Evolutionary conservation across 2,888 invertebrate genomes (phyloP).

Genomic region (Sinohyriopsis cumingii): DNA sequence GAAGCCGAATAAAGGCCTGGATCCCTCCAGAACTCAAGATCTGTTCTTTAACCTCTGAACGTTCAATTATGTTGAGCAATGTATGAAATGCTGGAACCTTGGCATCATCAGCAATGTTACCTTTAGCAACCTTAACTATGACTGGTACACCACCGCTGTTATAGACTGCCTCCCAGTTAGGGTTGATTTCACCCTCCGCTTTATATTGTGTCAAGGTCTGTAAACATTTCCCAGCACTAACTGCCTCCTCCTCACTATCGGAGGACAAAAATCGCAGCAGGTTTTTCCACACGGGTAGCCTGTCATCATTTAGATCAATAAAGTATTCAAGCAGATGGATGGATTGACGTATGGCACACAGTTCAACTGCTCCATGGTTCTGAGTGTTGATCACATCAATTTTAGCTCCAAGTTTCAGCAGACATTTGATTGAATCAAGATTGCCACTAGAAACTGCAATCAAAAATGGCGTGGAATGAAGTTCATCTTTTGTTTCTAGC

Average conservation of each 20-base stretch:
- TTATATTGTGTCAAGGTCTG: conserved; percentile 52
- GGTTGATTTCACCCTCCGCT: conserved; percentile 49
- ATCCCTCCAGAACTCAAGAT: conserved; percentile 58
- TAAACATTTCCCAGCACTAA: conserved; percentile 62
- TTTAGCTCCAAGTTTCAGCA: conserved; percentile 64
- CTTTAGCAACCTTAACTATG: conserved; percentile 64
- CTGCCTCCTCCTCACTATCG: conserved; percentile 64
- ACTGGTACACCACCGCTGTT: conserved; percentile 61
- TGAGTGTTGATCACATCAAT: conserved; percentile 59
- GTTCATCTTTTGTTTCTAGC: conserved; percentile 66
- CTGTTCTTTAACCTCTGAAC: conserved; percentile 60
- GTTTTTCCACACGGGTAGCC: conserved; percentile 66
- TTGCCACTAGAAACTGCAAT: conserved; percentile 65
- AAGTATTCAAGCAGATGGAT: conserved; percentile 62
- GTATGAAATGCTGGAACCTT: conserved; percentile 62
- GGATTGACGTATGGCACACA: conserved; percentile 62
- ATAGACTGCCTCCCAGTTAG: conserved; percentile 61
- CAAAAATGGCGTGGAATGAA: conserved; percentile 67
- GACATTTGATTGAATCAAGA: conserved; percentile 61
- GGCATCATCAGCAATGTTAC: conserved; percentile 53
- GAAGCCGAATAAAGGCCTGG: conserved; percentile 55
- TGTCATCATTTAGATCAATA: conserved; percentile 51
- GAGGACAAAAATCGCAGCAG: conserved; percentile 61
- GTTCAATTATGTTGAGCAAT: conserved; percentile 60
- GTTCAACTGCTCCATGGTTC: conserved; percentile 69